Evolutionary conservation across 2,888 invertebrate genomes (phyloP).

Genomic region (Ennomos erosarius): DNA sequence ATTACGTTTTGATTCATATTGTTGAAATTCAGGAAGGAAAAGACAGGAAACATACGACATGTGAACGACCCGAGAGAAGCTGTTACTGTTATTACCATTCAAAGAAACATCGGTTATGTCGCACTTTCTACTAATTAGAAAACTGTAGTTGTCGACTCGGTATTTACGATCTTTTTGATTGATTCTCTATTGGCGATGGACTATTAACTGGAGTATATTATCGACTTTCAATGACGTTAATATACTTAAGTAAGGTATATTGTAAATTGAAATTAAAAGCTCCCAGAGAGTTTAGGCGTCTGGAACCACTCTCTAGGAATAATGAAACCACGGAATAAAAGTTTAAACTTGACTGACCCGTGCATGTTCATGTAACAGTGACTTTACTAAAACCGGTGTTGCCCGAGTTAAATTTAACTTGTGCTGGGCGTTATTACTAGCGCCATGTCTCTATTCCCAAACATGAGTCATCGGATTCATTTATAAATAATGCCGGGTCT

Average conservation of each 20-base stretch:
- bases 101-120: conserved; percentile 21
- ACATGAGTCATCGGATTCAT: conserved; percentile 51
- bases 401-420: conserved; percentile 38
- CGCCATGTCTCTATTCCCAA: conserved; percentile 48
- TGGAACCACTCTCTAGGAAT: no score
- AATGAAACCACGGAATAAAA: not conserved
- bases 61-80: conserved; percentile 1
- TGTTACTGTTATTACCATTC: conserved; percentile 17
- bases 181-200: not conserved
- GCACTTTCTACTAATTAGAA: conserved; percentile 33
- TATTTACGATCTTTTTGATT: conserved; percentile 16
- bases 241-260: no score
- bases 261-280: no score
- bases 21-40: not conserved
- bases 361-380: conserved; percentile 35
- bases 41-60: conserved; percentile 6
- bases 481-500: conserved; percentile 24
- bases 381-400: conserved; percentile 21
- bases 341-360: conserved; percentile 9
- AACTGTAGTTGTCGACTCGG: conserved; percentile 9
- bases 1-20: no score
- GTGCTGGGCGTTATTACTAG: conserved; percentile 36
- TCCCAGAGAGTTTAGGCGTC: no score
- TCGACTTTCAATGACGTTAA: no score
- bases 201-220: no score